Evolutionary conservation across 1,140 invertebrate species (phyloP).

Genomic region (Diorhabda elongata): DNA sequence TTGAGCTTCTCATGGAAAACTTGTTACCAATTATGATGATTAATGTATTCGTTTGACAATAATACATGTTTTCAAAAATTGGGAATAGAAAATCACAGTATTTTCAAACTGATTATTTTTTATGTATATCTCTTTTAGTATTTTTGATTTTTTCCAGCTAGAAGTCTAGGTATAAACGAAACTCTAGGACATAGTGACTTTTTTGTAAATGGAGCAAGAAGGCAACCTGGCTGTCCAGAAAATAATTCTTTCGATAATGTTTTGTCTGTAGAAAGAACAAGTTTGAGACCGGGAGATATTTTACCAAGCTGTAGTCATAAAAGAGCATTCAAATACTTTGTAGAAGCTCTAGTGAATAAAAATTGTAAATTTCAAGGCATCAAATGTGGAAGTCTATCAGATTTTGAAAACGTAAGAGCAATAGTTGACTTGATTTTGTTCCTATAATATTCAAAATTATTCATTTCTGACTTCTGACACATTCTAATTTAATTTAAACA

Average conservation of each 20-base stretch:
- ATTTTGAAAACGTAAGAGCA: conserved; percentile 30
- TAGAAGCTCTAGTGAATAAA: conserved; percentile 34
- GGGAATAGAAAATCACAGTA: no score
- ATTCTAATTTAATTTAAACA: no score
- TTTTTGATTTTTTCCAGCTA: conserved; percentile 20
- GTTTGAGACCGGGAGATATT: conserved; percentile 37
- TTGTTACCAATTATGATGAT: no score
- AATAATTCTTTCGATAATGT: conserved; percentile 29
- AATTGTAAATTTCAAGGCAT: conserved; percentile 42
- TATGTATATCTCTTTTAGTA: no score
- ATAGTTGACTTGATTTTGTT: no score
- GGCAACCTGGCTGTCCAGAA: conserved; percentile 41
- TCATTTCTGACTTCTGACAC: no score
- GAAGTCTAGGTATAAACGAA: conserved; percentile 37
- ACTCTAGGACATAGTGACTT: conserved; percentile 41
- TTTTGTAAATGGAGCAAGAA: conserved; percentile 37
- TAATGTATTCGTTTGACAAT: no score
- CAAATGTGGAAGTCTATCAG: conserved; percentile 29
- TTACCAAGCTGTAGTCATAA: conserved; percentile 44
- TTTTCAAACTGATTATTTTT: no score
- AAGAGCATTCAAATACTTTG: conserved; percentile 43
- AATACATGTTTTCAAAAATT: no score
- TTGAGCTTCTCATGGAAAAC: no score
- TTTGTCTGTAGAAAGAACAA: conserved; percentile 31
- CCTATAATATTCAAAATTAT: no score